phyloP scores from a whole-genome alignment of 2,888 invertebrate species.

The Acrocera orbiculus region DNA sequence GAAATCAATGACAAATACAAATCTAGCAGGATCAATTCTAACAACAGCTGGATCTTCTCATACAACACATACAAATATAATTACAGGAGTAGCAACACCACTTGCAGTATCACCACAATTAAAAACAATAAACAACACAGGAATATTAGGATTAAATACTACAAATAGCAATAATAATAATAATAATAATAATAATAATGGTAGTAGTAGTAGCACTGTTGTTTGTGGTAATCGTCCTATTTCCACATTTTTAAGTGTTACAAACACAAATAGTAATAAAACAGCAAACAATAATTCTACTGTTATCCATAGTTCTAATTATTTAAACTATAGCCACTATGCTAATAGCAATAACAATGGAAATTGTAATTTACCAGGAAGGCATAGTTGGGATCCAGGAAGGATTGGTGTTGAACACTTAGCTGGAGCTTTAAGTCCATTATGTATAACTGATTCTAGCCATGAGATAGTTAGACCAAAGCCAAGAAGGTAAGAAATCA shows the following conservation, averaged over 20 bases:
- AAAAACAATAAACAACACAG: too few species aligned
- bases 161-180: too few species aligned
- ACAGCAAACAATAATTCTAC: not conserved
- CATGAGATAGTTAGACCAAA: constrained; percentile 76
- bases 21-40: constrained; percentile 14
- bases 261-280: constrained; percentile 1
- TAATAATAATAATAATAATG: too few species aligned
- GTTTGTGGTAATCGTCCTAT: constrained; percentile 4
- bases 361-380: constrained; percentile 18
- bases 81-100: not conserved
- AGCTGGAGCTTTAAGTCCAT: constrained; percentile 42
- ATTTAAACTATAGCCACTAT: constrained; percentile 2
- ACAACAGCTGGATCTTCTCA: constrained; percentile 10
- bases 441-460: constrained; percentile 52
- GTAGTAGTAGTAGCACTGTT: too few species aligned
- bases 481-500: constrained; percentile 65
- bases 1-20: constrained; percentile 15
- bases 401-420: constrained; percentile 38
- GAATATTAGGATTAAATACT: constrained; percentile 5
- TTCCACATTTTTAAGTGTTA: constrained; percentile 3
- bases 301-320: constrained; percentile 3
- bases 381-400: constrained; percentile 31
- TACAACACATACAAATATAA: not conserved
- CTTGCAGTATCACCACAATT: constrained; percentile 2
- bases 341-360: not conserved